Evolutionary conservation across 2,888 invertebrate genomes (phyloP), one percentile per base, ranked within the genome.

Genomic region (Meghimatium bilineatum): DNA sequence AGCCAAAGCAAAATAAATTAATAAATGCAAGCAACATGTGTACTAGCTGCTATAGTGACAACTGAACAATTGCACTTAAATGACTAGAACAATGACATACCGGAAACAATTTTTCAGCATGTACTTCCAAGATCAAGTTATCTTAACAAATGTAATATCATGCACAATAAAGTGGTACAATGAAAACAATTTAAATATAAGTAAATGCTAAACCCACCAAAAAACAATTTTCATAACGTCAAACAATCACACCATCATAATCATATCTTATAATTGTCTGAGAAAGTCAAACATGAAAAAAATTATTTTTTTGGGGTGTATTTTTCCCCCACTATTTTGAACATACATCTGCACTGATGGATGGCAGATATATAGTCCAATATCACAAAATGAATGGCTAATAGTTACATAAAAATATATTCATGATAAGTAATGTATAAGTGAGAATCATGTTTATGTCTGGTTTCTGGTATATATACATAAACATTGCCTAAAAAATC

Each of bases 21-120:
- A 74, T 32, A 74, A 12, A 74, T 17, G 12, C 20, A 52, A 49
- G 74, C 29, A 32, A 12, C 63, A 77, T 44, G 49, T n/a, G 36
- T 63, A 63, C 77, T 77, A 77, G 77, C 77, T 77, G 77, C 77
- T 60, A 63, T 77, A 66, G 32, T 63, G 60, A 77, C 29, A 44
- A 8, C 72, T 77, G 36, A 76, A 76, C 36, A 76, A 76, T 76
- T 76, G 76, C 76, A 76, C 76, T 76, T 76, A 60, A 76, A 76
- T 76, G 76, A 76, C 34, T 36, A n/a, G 26, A 63, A 76, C 76
- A 76, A 60, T n/a, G 36, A 23, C 29, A 60, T 36, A 76, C n/a
- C n/a, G n/a, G n/a, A n/a, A n/a, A 76, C 52, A 76, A 76, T 63
- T 10, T n/a, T 6, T 29, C 14, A 60, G 49, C 29, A 6, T 52